Evolutionary conservation across 2,888 invertebrate genomes (phyloP).

Genomic region (Syritta pipiens): DNA sequence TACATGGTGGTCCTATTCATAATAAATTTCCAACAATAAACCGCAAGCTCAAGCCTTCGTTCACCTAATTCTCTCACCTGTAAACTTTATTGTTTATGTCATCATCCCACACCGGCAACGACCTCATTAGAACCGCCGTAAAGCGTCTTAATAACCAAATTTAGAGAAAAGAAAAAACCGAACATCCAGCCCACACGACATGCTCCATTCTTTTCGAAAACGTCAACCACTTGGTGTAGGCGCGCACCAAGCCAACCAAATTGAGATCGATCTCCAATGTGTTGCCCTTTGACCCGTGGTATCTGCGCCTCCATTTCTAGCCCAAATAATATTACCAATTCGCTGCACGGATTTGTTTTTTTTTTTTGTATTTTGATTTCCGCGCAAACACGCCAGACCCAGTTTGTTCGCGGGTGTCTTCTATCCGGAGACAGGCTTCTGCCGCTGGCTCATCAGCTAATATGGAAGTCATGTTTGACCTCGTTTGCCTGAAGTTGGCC

Average conservation of each 20-base stretch:
- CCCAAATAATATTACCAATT: conserved; percentile 36
- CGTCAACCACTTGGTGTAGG: conserved; percentile 55
- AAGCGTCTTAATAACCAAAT: conserved; percentile 38
- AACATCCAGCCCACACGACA: conserved; percentile 41
- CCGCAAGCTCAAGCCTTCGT: conserved; percentile 12
- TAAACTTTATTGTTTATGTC: conserved; percentile 34
- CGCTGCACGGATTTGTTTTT: conserved; percentile 51
- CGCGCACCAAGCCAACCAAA: conserved; percentile 46
- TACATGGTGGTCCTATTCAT: conserved; percentile 40
- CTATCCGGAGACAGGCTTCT: conserved; percentile 51
- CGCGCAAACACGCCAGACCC: conserved; percentile 2
- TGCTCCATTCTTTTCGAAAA: conserved; percentile 20
- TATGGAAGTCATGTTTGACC: conserved; percentile 69
- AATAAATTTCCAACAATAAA: conserved; percentile 14
- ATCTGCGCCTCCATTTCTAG: conserved; percentile 6
- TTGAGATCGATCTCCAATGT: conserved; percentile 65
- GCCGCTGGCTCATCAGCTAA: conserved; percentile 61
- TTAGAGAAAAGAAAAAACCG: conserved; percentile 17
- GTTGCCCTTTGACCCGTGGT: conserved; percentile 61
- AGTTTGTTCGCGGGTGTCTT: conserved; percentile 41
- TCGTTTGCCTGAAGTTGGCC: conserved; percentile 35
- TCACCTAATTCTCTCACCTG: conserved; percentile 45
- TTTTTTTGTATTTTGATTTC: conserved; percentile 12
- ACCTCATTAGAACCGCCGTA: conserved; percentile 51
- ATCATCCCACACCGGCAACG: conserved; percentile 48